A percentile compares a stretch with the other conserved stretches of the same genome.
These are phyloP conservation scores for Mycalesis mineus DNA, from an alignment of 2,888 invertebrate genomes.

Conservation along the genomic window DNA sequence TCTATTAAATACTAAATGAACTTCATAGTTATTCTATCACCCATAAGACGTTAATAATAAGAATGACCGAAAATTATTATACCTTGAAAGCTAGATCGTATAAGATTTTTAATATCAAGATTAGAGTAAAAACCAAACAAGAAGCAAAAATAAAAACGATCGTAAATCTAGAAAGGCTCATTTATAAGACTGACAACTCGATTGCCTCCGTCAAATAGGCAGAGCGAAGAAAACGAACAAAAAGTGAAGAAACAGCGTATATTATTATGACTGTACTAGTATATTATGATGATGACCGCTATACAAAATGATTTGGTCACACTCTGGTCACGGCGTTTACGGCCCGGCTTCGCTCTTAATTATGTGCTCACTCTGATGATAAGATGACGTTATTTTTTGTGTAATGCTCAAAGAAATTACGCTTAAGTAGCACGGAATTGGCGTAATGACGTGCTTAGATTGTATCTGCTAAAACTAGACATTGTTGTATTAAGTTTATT, in stretches of 20 bases:
- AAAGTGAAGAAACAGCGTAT: slow-evolving; percentile 33
- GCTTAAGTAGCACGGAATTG: not conserved
- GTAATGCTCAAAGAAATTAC: slow-evolving; percentile 20
- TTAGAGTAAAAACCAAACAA: no score
- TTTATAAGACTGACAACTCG: slow-evolving; percentile 21
- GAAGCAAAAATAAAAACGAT: no score
- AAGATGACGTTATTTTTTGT: slow-evolving; percentile 22
- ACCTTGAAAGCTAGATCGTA: no score
- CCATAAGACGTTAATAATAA: no score
- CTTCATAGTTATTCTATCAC: no score
- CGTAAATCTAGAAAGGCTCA: slow-evolving; percentile 26
- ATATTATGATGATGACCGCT: slow-evolving; percentile 56
- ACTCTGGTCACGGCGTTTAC: slow-evolving; percentile 64
- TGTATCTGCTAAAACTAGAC: no score
- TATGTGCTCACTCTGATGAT: slow-evolving; percentile 37
- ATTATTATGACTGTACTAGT: slow-evolving; percentile 30
- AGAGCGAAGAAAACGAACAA: slow-evolving; percentile 32
- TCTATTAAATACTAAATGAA: no score
- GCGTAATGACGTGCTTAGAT: not conserved
- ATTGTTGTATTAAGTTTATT: no score
- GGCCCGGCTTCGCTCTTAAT: slow-evolving; percentile 52
- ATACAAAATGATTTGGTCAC: slow-evolving; percentile 69
- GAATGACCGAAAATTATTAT: no score
- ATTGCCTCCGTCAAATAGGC: slow-evolving; percentile 24
- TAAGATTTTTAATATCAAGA: no score